Evolutionary conservation across 2,113 vertebrate genomes (phyloP).

Genomic region (Chaetura pelagica): DNA sequence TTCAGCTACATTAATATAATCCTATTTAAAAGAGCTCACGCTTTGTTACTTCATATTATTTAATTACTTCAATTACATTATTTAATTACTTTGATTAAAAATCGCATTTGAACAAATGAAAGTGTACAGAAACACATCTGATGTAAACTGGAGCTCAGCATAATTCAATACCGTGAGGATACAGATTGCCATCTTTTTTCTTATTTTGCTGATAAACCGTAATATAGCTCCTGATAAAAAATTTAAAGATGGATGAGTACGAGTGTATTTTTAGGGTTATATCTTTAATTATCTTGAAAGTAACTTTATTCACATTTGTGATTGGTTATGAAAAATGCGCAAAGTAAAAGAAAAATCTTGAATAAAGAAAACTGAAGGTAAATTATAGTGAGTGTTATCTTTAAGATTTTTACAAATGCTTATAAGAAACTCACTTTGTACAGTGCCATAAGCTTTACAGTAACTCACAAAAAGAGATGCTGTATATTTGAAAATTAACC

Average conservation of each 20-base stretch:
- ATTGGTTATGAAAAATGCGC: neutral
- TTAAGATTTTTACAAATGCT: neutral
- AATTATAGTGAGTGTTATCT: neutral
- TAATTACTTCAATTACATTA: neutral
- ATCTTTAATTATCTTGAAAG: neutral
- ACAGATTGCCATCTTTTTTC: neutral
- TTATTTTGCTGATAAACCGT: neutral
- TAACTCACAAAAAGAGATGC: neutral
- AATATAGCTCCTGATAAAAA: neutral
- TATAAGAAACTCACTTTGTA: neutral
- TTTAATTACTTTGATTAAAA: constrained; percentile 2
- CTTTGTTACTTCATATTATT: constrained; percentile 45
- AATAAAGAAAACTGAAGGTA: neutral
- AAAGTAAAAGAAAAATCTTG: neutral
- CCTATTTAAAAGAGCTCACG: neutral
- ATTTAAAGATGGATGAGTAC: neutral
- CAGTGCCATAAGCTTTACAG: neutral
- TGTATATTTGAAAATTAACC: neutral
- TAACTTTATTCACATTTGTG: neutral
- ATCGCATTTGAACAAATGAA: neutral
- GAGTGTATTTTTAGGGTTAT: neutral
- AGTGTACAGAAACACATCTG: neutral
- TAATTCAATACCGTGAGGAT: neutral
- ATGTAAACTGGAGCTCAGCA: constrained; percentile 25
- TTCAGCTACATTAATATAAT: neutral